Conservation (phyloP, 2,113 vertebrate genomes). For the Elephantulus edwardii region DNA sequence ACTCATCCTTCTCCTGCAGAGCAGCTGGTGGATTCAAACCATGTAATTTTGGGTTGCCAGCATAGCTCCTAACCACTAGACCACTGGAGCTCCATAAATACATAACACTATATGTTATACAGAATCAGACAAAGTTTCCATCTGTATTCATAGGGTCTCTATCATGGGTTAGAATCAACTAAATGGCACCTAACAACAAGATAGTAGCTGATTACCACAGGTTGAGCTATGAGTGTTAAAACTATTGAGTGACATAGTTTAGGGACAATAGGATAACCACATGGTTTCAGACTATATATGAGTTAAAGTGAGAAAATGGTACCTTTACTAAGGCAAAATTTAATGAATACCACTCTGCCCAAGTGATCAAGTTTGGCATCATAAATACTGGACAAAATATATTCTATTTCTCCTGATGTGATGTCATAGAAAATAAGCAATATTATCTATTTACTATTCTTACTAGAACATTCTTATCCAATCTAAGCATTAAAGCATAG, state of each 20-base stretch:
- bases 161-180: too few relatives aligned
- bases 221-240: background rate
- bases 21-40: too few relatives aligned
- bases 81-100: too few relatives aligned
- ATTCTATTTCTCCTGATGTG: background rate
- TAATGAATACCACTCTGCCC: background rate
- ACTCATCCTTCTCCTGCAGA: too few relatives aligned
- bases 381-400: background rate
- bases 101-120: too few relatives aligned
- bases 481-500: background rate
- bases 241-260: background rate
- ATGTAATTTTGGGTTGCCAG: too few relatives aligned
- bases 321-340: background rate
- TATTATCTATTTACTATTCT: too few relatives aligned
- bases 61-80: too few relatives aligned
- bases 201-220: background rate
- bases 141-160: too few relatives aligned
- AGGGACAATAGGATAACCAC: background rate
- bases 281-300: background rate
- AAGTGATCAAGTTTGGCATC: background rate
- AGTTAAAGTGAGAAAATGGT: background rate
- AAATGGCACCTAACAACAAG: too few relatives aligned
- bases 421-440: background rate
- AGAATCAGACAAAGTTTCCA: too few relatives aligned
- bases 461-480: background rate